phyloP scores from a whole-genome alignment of 2,888 invertebrate genomes.

The Smittia sp. region DNA sequence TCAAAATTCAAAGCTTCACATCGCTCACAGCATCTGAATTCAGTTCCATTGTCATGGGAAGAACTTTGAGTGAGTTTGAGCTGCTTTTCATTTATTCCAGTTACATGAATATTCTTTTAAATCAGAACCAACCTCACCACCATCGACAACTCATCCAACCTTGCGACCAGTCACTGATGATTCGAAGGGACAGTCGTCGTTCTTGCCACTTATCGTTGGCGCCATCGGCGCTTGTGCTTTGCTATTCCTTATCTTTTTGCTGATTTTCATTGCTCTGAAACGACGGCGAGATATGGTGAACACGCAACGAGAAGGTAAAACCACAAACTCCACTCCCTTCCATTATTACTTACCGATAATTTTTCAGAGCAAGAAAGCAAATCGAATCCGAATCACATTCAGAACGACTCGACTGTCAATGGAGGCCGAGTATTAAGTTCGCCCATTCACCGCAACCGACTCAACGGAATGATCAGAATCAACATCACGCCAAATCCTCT shows the following conservation, averaged over 20 bases:
- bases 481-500: conserved; percentile 54
- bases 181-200: conserved; percentile 47
- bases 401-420: conserved; percentile 50
- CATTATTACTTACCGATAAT: neutral
- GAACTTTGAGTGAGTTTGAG: conserved; percentile 59
- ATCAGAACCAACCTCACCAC: conserved; percentile 47
- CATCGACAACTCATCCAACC: conserved; percentile 46
- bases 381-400: conserved; percentile 53
- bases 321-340: neutral
- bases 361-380: conserved; percentile 49
- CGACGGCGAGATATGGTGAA: conserved; percentile 46
- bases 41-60: conserved; percentile 68
- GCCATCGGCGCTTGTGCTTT: conserved; percentile 50
- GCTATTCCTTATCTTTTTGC: conserved; percentile 49
- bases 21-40: conserved; percentile 83
- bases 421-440: conserved; percentile 40
- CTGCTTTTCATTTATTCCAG: neutral
- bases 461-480: conserved; percentile 53
- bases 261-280: conserved; percentile 50
- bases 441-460: conserved; percentile 48
- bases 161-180: conserved; percentile 46
- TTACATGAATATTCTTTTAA: neutral
- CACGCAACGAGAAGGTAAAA: conserved; percentile 50
- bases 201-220: conserved; percentile 51
- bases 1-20: conserved; percentile 88